Evolutionary conservation across 92 coral and sea anemone genomes (phyloP).

Genomic region (Micromussa lordhowensis): DNA sequence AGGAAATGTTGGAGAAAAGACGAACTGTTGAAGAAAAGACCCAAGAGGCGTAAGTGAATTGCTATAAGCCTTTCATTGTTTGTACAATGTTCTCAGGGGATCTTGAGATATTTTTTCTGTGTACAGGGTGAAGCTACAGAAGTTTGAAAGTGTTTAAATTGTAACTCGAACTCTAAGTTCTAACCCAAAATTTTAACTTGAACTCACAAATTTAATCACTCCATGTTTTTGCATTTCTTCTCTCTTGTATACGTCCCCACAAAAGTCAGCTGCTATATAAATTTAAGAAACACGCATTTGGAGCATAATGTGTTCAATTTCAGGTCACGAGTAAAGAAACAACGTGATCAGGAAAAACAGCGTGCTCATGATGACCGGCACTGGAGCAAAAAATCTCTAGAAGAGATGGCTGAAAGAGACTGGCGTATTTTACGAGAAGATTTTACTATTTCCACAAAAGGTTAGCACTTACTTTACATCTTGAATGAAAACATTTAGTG

Average conservation of each 20-base stretch:
- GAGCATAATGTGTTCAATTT: neutral
- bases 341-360: conserved; percentile 83
- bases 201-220: too few species aligned
- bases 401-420: conserved; percentile 97
- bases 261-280: neutral
- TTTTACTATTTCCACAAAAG: conserved; percentile 94
- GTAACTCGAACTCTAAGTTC: too few species aligned
- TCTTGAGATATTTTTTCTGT: neutral
- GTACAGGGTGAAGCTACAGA: too few species aligned
- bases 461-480: conserved; percentile 31
- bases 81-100: neutral
- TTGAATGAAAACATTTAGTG: neutral
- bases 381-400: conserved; percentile 93
- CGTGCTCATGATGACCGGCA: conserved; percentile 97
- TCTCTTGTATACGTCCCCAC: too few species aligned
- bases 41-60: conserved; percentile 85
- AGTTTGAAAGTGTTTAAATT: too few species aligned
- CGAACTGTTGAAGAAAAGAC: conserved; percentile 94
- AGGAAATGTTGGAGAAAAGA: conserved; percentile 90
- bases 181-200: too few species aligned
- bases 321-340: conserved; percentile 83
- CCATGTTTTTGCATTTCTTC: neutral
- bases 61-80: neutral
- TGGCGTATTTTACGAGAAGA: conserved; percentile 99
- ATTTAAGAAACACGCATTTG: neutral